Evolutionary conservation across 2,888 invertebrate species (phyloP).

Genomic region (Coecobrya sp.): DNA sequence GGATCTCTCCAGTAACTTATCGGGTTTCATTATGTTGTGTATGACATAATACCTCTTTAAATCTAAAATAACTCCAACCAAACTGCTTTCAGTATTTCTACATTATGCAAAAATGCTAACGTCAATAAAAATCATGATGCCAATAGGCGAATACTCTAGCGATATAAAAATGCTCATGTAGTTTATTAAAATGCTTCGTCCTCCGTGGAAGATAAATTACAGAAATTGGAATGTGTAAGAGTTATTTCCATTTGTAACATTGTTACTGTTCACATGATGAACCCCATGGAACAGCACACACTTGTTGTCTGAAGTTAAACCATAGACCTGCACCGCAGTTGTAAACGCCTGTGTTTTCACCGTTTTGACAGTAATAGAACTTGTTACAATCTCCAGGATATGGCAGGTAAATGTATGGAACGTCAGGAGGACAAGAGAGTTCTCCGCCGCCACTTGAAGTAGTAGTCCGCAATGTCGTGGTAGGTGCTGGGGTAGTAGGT

Average conservation of each 20-base stretch:
- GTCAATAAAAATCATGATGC: no score
- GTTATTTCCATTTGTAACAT: neutral
- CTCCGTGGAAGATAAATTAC: no score
- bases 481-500: constrained; percentile 53
- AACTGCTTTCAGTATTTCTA: no score
- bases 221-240: no score
- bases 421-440: constrained; percentile 53
- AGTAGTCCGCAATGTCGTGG: constrained; percentile 44
- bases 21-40: no score
- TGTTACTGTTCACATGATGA: constrained; percentile 9
- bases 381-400: constrained; percentile 71
- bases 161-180: no score
- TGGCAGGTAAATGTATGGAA: constrained; percentile 62
- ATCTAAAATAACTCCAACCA: no score
- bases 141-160: no score
- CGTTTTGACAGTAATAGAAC: constrained; percentile 60
- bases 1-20: no score
- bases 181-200: no score
- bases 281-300: constrained; percentile 64
- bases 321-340: constrained; percentile 47
- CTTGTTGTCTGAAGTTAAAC: constrained; percentile 54
- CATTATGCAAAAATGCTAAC: no score
- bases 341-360: constrained; percentile 24
- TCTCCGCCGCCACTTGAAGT: neutral
- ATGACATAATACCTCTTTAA: no score